A percentile compares a stretch with the other conserved stretches of the same genome.
phyloP scores from a whole-genome alignment of 2,113 vertebrate genomes.

The Ochotona princeps region DNA sequence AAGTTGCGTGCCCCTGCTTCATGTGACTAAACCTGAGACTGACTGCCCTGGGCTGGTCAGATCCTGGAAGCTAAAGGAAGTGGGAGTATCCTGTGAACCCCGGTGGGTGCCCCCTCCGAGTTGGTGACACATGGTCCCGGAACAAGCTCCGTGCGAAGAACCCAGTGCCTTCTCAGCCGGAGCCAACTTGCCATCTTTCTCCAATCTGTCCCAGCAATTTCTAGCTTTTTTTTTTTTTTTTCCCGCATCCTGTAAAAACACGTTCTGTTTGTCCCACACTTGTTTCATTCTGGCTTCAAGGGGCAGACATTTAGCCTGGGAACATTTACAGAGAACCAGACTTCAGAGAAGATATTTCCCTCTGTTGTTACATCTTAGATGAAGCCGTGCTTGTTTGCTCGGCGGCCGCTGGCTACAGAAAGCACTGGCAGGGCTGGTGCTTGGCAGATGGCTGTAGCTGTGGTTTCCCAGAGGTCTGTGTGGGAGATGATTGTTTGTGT shows the following conservation, averaged over 20 bases:
- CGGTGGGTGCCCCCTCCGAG: not conserved
- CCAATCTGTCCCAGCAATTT: slow-evolving; percentile 53
- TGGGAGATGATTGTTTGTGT: slow-evolving; percentile 69
- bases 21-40: not conserved
- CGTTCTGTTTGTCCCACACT: slow-evolving; percentile 15
- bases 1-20: not conserved
- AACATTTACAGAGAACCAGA: slow-evolving; percentile 14
- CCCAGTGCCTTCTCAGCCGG: slow-evolving; percentile 21
- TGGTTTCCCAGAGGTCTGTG: slow-evolving; percentile 74
- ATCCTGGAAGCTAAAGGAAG: not conserved
- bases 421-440: slow-evolving; percentile 39
- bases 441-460: slow-evolving; percentile 74
- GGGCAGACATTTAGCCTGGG: not conserved
- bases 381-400: slow-evolving; percentile 44
- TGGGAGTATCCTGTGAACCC: not conserved
- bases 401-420: slow-evolving; percentile 61
- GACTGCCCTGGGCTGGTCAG: not conserved
- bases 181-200: not conserved
- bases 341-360: slow-evolving; percentile 59
- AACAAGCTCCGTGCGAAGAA: not conserved
- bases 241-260: not conserved
- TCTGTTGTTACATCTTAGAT: slow-evolving; percentile 14
- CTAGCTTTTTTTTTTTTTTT: slow-evolving; percentile 40
- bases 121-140: not conserved
- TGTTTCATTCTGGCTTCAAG: slow-evolving; percentile 52